Percentiles rank a stretch among this genome's conserved stretches.
phyloP scores from a whole-genome alignment of 2,113 vertebrate genomes.

The Baryphthengus martii region DNA sequence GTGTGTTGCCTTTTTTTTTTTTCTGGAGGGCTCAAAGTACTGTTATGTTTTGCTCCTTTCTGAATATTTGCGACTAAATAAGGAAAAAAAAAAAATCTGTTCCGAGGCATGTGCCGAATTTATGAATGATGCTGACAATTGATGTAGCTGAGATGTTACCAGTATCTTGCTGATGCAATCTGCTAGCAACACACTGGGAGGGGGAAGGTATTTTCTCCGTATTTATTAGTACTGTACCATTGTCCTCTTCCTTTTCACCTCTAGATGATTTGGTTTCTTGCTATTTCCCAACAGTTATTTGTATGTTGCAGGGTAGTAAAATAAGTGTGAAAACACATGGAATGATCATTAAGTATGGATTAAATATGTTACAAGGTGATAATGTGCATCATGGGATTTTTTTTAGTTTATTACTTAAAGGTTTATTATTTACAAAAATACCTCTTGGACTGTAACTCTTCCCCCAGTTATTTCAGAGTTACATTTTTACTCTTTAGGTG shows the following conservation, averaged over 20 bases:
- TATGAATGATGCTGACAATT: not conserved
- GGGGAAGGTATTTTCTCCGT: not conserved
- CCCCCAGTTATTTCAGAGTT: not conserved
- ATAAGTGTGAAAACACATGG: not conserved
- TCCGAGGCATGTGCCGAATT: not conserved
- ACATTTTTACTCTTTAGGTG: not conserved
- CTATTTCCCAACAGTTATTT: not conserved
- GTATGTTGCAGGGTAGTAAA: not conserved
- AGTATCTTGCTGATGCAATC: slow-evolving; percentile 22
- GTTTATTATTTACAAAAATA: not conserved
- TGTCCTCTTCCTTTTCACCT: not conserved
- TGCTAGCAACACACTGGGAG: not conserved
- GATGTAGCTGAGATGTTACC: not conserved
- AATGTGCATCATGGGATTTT: not conserved
- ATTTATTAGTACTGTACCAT: not conserved
- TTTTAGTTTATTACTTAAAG: not conserved
- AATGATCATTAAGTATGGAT: not conserved
- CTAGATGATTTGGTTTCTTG: not conserved
- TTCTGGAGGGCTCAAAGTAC: not conserved
- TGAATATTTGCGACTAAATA: not conserved
- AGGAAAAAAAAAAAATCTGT: not conserved
- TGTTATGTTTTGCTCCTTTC: not conserved
- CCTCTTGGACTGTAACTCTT: not conserved
- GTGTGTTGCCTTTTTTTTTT: not conserved
- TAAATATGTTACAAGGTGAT: not conserved